Percentiles rank a stretch among this genome's conserved stretches.
Evolutionary conservation across 2,113 vertebrate species (phyloP).

Genomic region (Uria lomvia): DNA sequence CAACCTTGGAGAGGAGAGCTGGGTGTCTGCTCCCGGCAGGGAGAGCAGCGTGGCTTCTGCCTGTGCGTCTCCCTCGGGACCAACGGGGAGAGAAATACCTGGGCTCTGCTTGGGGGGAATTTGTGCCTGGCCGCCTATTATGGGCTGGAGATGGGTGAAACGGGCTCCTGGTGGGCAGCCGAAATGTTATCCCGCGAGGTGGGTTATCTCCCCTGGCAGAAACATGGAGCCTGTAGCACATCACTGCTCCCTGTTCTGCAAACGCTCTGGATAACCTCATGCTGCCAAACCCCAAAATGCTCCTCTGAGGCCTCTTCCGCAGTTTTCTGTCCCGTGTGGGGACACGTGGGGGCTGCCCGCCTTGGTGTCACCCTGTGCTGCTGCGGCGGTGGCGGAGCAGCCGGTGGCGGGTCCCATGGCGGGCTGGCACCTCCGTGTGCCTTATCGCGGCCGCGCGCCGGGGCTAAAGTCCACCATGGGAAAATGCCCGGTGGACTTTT

Average conservation of each 20-base stretch:
- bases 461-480: slow-evolving; percentile 46
- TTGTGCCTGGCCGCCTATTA: not conserved
- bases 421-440: not conserved
- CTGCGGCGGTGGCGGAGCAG: not conserved
- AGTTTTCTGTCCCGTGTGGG: not conserved
- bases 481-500: slow-evolving; percentile 53
- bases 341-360: not conserved
- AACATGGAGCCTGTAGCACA: accelerated
- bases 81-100: not conserved
- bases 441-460: not conserved
- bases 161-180: not conserved
- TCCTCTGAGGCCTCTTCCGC: not conserved
- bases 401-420: not conserved
- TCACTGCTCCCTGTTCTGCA: accelerated
- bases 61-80: not conserved
- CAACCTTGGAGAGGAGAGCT: slow-evolving; percentile 5
- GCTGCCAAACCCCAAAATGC: not conserved
- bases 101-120: not conserved
- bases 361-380: accelerated
- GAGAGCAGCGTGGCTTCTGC: not conserved
- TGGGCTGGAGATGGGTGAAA: not conserved
- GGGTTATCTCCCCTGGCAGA: not conserved
- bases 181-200: accelerated
- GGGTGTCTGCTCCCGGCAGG: not conserved
- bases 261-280: accelerated